Conservation (phyloP, 2,797 vertebrate species). For the Semaprochilodus insignis region DNA sequence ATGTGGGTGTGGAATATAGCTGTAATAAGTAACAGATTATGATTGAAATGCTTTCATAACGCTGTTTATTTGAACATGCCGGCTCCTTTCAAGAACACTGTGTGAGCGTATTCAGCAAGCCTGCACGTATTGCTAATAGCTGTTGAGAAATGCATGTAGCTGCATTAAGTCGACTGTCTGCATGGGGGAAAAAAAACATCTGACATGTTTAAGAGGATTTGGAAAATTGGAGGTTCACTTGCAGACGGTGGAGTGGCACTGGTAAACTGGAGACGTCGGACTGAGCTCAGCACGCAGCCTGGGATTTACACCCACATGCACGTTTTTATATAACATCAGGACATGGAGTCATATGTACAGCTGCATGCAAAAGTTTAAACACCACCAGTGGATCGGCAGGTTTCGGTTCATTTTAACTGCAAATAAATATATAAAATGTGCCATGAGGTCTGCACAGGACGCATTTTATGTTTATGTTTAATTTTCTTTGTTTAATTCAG, state of each 20-base stretch:
- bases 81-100: not conserved
- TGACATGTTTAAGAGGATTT: constrained; percentile 43
- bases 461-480: too few relatives aligned
- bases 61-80: not conserved
- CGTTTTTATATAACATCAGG: not conserved
- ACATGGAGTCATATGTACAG: not conserved
- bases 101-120: not conserved
- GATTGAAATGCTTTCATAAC: not conserved
- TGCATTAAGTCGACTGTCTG: constrained; percentile 21
- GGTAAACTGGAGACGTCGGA: constrained; percentile 17
- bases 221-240: constrained; percentile 39
- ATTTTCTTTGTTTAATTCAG: too few relatives aligned
- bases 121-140: not conserved
- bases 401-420: too few relatives aligned
- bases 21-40: not conserved
- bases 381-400: too few relatives aligned
- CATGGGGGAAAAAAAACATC: not conserved
- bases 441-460: too few relatives aligned
- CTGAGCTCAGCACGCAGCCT: not conserved
- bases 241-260: not conserved
- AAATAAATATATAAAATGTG: too few relatives aligned
- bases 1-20: not conserved
- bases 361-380: too few relatives aligned
- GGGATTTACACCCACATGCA: not conserved
- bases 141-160: not conserved